Base-by-base conservation (phyloP, 2,797 vertebrate genomes). In the Lagodon rhomboides region DNA sequence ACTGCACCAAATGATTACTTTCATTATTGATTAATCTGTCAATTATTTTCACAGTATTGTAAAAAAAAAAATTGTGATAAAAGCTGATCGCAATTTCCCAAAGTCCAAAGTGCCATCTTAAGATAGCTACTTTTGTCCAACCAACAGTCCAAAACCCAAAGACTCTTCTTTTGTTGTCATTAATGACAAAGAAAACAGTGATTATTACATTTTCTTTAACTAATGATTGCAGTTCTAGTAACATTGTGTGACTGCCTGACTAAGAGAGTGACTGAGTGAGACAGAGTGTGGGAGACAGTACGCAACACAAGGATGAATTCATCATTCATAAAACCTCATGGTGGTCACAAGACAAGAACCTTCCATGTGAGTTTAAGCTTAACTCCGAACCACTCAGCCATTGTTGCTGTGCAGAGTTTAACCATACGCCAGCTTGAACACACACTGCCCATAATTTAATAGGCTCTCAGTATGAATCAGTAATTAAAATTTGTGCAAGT, bases 401-500 rank as follows among this genome's bases (percentile, higher is more conserved):
- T 83, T 75, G 49, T 59, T 67, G 44, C 34, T 59, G 54, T 60
- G 47, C 74, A 47, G 63, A 74, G 56, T 75, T 80, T 34, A 72
- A 77, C 61, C 73, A 58, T 47, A 30, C n/a, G 55, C 59, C 69
- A 34, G 60, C 73, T 77, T 78, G 55, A 73, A 89, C 7, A 44
- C 49, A 71, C 68, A 73, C 55, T 58, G 83, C 69, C 79, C 77
- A 83, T 88, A 68, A 87, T 91, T 94, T 85, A 87, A 90, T 79
- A 77, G 75, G 78, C 80, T 72, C 68, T 46, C 72, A 50, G 67
- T 69, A 80, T 85, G 69, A 88, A 83, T 86, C 62, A 72, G 85
- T 92, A 89, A 94, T 94, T 94, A 89, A 91, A 93, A 93, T 91
- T 86, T 89, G 84, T 75, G 78, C 85, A 69, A 85, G 80, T 79